phyloP scores from a whole-genome alignment of 2,888 invertebrate species.

The Parascotia fuliginaria region DNA sequence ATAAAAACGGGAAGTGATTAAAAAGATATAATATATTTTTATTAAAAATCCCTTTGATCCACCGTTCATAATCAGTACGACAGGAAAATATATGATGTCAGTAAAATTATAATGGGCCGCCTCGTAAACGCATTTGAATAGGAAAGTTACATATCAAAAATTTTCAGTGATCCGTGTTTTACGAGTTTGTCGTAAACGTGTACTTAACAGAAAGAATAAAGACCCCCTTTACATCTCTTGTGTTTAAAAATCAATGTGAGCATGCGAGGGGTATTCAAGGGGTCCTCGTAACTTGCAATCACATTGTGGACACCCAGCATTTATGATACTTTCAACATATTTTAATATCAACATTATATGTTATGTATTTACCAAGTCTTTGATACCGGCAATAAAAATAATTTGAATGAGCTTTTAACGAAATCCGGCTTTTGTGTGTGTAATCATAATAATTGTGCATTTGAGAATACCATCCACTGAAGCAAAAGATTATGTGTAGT shows the following conservation, averaged over 20 bases:
- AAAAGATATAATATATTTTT: conserved; percentile 78
- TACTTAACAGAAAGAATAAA: conserved; percentile 79
- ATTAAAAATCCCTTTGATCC: conserved; percentile 74
- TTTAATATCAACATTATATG: conserved; percentile 47
- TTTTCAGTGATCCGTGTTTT: conserved; percentile 85
- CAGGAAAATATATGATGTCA: conserved; percentile 80
- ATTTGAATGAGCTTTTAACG: conserved; percentile 26
- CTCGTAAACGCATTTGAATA: conserved; percentile 84
- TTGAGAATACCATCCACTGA: conserved; percentile 24
- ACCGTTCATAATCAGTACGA: conserved; percentile 75
- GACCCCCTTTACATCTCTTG: conserved; percentile 63
- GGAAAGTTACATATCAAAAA: conserved; percentile 86
- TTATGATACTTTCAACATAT: conserved; percentile 54
- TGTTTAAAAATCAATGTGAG: conserved; percentile 67
- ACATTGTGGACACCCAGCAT: conserved; percentile 57
- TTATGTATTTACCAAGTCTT: conserved; percentile 25
- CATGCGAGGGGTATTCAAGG: conserved; percentile 63
- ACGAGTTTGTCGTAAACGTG: conserved; percentile 83
- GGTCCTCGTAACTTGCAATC: conserved; percentile 56
- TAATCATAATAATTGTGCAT: conserved; percentile 31
- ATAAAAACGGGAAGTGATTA: conserved; percentile 81
- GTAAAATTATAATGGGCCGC: conserved; percentile 81
- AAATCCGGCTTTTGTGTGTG: conserved; percentile 24
- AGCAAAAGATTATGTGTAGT: conserved; percentile 7
- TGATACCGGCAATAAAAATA: conserved; percentile 34